Evolutionary conservation across 2,797 vertebrate genomes (phyloP).

Genomic region (Sebastes matsubarae): DNA sequence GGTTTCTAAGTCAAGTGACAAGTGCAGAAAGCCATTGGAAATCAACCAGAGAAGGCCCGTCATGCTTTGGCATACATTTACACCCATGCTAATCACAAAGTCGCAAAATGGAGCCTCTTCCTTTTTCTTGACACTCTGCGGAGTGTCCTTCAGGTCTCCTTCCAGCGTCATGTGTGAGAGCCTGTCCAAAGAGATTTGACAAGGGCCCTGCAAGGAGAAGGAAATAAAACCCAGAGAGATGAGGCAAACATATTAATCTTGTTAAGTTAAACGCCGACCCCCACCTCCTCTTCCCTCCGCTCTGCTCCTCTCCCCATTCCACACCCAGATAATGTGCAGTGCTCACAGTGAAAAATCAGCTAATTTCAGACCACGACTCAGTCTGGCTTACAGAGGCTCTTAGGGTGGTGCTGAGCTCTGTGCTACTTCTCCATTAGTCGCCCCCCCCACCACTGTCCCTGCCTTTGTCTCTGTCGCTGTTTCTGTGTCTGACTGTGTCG

Average conservation of each 20-base stretch:
- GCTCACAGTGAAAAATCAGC: conserved; percentile 79
- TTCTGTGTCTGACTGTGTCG: conserved; percentile 53
- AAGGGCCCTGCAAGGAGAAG: conserved; percentile 80
- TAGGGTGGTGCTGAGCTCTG: conserved; percentile 74
- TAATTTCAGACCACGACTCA: conserved; percentile 80
- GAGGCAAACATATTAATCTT: conserved; percentile 78
- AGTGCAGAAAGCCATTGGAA: conserved; percentile 26
- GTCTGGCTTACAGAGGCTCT: conserved; percentile 75
- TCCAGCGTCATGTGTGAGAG: conserved; percentile 74
- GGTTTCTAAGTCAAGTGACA: conserved; percentile 3
- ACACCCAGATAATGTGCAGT: conserved; percentile 72
- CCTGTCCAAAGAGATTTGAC: conserved; percentile 83
- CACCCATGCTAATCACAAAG: conserved; percentile 53
- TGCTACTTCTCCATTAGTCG: conserved; percentile 70
- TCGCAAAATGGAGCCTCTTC: conserved; percentile 59
- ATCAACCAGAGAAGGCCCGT: conserved; percentile 17
- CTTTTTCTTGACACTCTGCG: conserved; percentile 49
- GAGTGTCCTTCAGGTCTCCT: conserved; percentile 80
- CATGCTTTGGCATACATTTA: conserved; percentile 39
- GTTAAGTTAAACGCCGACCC: conserved; percentile 79
- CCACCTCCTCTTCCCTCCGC: conserved; percentile 54
- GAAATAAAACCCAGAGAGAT: conserved; percentile 71
- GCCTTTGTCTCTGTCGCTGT: conserved; percentile 64
- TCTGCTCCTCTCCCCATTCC: conserved; percentile 59
- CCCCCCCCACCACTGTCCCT: conserved; percentile 60